Percentiles rank a stretch among this genome's conserved stretches.
Conservation (phyloP, 2,888 invertebrate genomes). For the Eupithecia insigniata region DNA sequence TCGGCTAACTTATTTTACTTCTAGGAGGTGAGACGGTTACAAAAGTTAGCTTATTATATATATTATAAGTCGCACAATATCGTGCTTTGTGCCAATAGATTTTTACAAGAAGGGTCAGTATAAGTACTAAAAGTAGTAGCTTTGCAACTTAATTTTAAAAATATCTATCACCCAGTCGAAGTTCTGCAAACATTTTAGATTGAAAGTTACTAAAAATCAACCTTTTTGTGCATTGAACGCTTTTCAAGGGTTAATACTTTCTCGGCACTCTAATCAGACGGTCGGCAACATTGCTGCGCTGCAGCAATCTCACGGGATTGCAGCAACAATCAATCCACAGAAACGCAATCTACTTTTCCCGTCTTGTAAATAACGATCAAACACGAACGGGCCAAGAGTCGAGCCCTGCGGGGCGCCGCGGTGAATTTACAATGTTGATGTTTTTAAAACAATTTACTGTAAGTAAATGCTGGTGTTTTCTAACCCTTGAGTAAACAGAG, state of each 20-base stretch:
- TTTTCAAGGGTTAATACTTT: slow-evolving; percentile 10
- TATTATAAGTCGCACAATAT: not conserved
- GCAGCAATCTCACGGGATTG: slow-evolving; percentile 63
- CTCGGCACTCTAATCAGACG: slow-evolving; percentile 38
- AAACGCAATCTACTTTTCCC: slow-evolving; percentile 73
- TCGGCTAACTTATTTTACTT: not conserved
- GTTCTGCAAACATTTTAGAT: not conserved
- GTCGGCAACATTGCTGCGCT: slow-evolving; percentile 63
- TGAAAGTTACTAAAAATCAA: slow-evolving; percentile 8
- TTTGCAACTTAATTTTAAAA: not conserved
- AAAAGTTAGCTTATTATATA: not conserved
- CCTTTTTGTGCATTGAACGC: slow-evolving; percentile 6
- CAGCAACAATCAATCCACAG: slow-evolving; percentile 70
- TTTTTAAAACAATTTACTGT: slow-evolving; percentile 13
- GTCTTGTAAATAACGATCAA: slow-evolving; percentile 72
- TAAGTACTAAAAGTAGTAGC: not conserved
- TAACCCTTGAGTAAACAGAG: not conserved
- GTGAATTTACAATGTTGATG: slow-evolving; percentile 37
- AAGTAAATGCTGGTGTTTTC: not conserved
- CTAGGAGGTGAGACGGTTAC: not conserved
- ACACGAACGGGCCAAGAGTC: slow-evolving; percentile 50
- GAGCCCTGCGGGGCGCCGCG: slow-evolving; percentile 43
- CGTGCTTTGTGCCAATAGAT: not conserved
- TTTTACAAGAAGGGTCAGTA: not conserved
- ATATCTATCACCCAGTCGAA: not conserved